Percentiles rank a stretch among this genome's conserved stretches.
Conservation (phyloP, 2,888 invertebrate genomes). For the Smittia sp. region DNA sequence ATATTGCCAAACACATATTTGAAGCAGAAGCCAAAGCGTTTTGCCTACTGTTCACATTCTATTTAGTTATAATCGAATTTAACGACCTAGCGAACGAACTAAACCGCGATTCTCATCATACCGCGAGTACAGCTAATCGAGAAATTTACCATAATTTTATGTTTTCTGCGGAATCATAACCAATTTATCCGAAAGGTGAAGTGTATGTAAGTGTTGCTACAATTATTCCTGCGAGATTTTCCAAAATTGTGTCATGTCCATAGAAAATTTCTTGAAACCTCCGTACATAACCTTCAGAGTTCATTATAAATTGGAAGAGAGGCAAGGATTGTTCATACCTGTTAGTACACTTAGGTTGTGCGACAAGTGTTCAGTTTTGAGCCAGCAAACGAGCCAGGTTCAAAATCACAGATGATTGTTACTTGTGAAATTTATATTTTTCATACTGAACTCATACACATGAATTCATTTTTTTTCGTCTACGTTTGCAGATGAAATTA, state of each 20-base stretch:
- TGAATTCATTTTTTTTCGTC: constrained; percentile 5
- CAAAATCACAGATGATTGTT: constrained; percentile 28
- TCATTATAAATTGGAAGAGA: constrained; percentile 34
- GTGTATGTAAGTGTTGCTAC: no score
- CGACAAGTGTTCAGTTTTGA: neutral
- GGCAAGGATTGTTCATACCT: neutral
- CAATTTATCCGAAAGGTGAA: no score
- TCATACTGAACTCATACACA: constrained; percentile 18
- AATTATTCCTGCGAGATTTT: no score
- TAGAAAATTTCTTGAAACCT: no score
- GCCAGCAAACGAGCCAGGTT: neutral
- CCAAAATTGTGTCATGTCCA: neutral
- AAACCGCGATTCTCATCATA: constrained; percentile 40
- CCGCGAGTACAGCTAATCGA: neutral
- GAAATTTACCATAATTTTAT: no score
- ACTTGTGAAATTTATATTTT: constrained; percentile 33
- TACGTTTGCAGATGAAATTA: constrained; percentile 21
- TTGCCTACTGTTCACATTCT: constrained; percentile 18
- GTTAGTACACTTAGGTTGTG: neutral
- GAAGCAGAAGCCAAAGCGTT: constrained; percentile 10
- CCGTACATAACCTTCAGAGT: constrained; percentile 28
- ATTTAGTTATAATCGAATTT: constrained; percentile 41
- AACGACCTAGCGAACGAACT: constrained; percentile 41
- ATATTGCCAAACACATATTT: neutral
- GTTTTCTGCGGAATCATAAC: no score